Conservation (phyloP, 2,797 vertebrate genomes). For the Cirrhinus molitorella region DNA sequence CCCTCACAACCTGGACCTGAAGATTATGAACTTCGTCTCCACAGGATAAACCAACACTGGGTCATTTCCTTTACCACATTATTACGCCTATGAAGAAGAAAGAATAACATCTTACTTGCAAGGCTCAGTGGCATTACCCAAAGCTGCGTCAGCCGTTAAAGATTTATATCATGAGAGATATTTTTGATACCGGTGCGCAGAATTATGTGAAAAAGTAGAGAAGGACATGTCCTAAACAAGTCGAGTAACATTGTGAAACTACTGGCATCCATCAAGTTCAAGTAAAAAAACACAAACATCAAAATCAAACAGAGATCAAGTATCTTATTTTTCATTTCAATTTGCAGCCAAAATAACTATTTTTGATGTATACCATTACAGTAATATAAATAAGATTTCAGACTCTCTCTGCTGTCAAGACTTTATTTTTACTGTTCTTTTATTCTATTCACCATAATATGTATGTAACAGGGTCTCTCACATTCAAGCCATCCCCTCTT, state of each 20-base stretch:
- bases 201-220: background rate
- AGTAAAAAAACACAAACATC: no score
- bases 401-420: no score
- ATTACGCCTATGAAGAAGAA: background rate
- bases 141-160: background rate
- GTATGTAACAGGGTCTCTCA: no score
- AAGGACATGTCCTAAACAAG: background rate
- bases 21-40: conserved; percentile 40
- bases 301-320: background rate
- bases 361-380: background rate
- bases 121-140: background rate
- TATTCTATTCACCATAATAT: no score
- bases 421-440: no score
- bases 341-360: background rate
- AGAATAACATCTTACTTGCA: background rate
- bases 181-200: background rate
- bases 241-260: no score
- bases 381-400: no score
- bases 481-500: no score
- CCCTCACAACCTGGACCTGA: conserved; percentile 30
- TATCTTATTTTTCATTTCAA: background rate
- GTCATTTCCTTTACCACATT: conserved; percentile 18
- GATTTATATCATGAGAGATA: background rate
- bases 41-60: conserved; percentile 30
- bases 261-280: background rate